Base-by-base conservation (phyloP, 2,888 invertebrate species). In the Megastigmus dorsalis region DNA sequence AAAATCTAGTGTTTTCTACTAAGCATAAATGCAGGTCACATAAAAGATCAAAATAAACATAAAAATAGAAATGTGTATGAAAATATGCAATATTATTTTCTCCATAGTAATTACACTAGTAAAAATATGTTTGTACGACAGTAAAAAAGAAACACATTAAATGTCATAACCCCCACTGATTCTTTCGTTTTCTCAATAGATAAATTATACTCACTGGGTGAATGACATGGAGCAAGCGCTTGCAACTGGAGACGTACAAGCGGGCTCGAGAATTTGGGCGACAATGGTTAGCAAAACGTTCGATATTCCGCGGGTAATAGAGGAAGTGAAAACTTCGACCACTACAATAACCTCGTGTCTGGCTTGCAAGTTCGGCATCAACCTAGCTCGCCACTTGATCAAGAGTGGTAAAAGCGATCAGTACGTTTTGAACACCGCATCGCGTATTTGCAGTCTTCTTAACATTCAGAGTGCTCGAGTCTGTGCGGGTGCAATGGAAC, bases 281-380 rank as follows among this genome's bases (percentile, higher is more conserved):
- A 33, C 1, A n/a, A 60, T 2, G 1, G 38, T 70, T 0, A 48
- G 20, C 13, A 73, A 60, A 10, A 48, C 52, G 41, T 45, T 76
- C 1, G 28, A 76, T 13, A 13, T 73, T 0, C 13, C 33, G 1
- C 55, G 41, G 3, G 54, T 69, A 6, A 41, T 38, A 3, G 26
- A 52, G 1, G 72, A 72, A 30, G 15, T 68, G 1, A 45, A 59
- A 26, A 59, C 20, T 9, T 69, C 69, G 0, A 45, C 20, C 0
- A 28, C 9, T 1, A 62, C 74, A 0, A 71, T 62, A 52, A 68
- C 36, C 10, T 59, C 77, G 1, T 77, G 77, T 20, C 3, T 72
- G 1, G 68, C 68, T 0, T 77, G 77, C 10, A 77, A 77, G 33
- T 74, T 77, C 41, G 5, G 30, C 6, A 28, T 74, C 0, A 74